Base-by-base conservation (phyloP, 1,140 invertebrate genomes). In the Trachymyrmex cornetzi region DNA sequence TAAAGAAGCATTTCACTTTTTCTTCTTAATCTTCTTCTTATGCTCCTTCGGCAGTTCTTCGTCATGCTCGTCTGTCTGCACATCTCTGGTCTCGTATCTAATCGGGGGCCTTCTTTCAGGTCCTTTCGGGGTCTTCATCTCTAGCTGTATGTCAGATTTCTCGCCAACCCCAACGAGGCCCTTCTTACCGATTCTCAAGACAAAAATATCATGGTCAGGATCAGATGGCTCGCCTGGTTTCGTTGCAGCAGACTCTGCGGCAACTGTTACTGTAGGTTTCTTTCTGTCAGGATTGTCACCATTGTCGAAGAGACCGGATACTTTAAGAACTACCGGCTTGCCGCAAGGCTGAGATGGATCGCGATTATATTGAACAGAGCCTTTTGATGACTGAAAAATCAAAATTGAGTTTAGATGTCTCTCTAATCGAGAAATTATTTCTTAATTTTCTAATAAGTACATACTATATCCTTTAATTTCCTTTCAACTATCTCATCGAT, bases 111-210 rank as follows among this genome's bases (percentile, higher is more conserved):
- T 77, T n/a, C 84, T 90, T 24, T 95, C 94, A 0, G 82, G 77
- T 0, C 93, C 93, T 27, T 95, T 94, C 0, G 95, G 95, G 0
- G 95, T 95, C 27, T 91, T 93, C 92, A 95, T 93, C 55, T 95
- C 94, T 44, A 95, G 38, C 61, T 95, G 94, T 59, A 95, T 88
- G 30, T 95, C 94, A 0, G 93, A 94, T 79, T 95, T 95, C 48
- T 95, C 94, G 0, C 88, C 93, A 0, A 90, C 91, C 0, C 93
- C 93, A 0, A 95, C 95, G 0, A 95, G 86, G 0, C 94, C 95
- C 48, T 95, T 95, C 50, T 95, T 95, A 1, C 95, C 95, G 6
- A 95, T 95, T 30, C 94, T 88, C 5, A 95, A 89, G 2, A 95
- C 92, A 44, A 95, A 95, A 11, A 95, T 85, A 81, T 95, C 95